Conservation (phyloP, 2,888 invertebrate genomes). For the Petrolisthes manimaculis region DNA sequence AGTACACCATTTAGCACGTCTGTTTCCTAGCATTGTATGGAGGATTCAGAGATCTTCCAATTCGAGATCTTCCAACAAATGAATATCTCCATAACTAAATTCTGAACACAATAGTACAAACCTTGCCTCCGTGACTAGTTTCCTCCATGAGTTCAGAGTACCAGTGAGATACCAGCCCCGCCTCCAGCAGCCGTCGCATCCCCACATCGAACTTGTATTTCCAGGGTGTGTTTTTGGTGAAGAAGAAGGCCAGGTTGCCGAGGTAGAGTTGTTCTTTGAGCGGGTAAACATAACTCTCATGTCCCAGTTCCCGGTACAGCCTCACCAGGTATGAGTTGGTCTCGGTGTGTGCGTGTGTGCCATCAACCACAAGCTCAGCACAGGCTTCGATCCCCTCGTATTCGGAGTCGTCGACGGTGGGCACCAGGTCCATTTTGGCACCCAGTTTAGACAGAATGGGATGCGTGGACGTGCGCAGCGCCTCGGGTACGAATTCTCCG, state of each 20-base stretch:
- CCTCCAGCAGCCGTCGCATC: conserved; percentile 1
- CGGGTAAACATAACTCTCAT: conserved; percentile 10
- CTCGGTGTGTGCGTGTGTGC: conserved; percentile 29
- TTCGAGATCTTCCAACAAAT: no score
- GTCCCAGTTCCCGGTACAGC: background rate
- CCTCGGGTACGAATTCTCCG: conserved; percentile 29
- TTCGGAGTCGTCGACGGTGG: background rate
- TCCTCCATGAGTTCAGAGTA: conserved; percentile 25
- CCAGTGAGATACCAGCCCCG: conserved; percentile 32
- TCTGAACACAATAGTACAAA: no score
- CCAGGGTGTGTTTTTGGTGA: no score
- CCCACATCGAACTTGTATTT: no score
- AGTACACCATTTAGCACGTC: no score
- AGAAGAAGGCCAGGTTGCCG: no score
- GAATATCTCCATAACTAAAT: no score
- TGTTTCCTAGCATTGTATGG: no score
- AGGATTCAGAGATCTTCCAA: no score
- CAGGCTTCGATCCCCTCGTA: conserved; percentile 18
- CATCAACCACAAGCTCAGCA: conserved; percentile 2
- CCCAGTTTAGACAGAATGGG: background rate
- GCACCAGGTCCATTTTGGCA: conserved; percentile 10
- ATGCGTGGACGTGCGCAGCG: conserved; percentile 14
- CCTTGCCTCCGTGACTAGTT: no score
- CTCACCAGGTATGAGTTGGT: conserved; percentile 15
- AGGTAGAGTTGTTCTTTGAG: background rate